Base-by-base conservation (phyloP, 2,113 vertebrate species). In the Microcebus ravelobensis region DNA sequence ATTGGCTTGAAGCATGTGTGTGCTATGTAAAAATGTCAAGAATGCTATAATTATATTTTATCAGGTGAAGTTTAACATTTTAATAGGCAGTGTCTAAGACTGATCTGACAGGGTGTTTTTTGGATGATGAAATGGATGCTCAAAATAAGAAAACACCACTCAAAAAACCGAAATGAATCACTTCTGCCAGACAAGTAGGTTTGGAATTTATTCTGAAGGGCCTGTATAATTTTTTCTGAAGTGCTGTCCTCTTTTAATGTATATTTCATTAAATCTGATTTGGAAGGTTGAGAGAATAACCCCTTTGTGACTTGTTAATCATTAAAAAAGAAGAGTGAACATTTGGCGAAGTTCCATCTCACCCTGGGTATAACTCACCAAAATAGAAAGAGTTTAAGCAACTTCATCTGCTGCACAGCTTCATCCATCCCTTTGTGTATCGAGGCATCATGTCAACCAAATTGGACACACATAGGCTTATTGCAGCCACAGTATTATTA, bases 101-200 rank as follows among this genome's bases (percentile, higher is more conserved):
- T 98, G 97, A 97, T 97, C 88, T 98, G 97, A 98, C 97, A 98
- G 98, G 74, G 73, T 94, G 93, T 95, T 98, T 97, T 97, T 97
- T 76, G 84, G 95, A 97, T 94, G 98, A 97, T 92, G 84, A 98
- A 97, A 98, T 96, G 81, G 97, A 96, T 97, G 92, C 94, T 98
- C 94, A 97, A 98, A 98, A 98, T 98, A 98, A 98, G 97, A 97
- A 98, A 98, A 96, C 79, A 67, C 36, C 71, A 97, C 88, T 98
- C 94, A 90, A 91, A 91, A 94, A 84, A 92, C 52, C 52, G 52
- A 97, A 95, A 97, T 97, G 91, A 97, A 81, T 97, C 68, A 92
- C 91, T 98, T 98, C 92, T 98, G 39, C 96, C 91, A 97, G 91
- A 87, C 48, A 92, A 87, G 59, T 97, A 83, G 90, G 27, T 50